Percentiles rank a stretch among this genome's conserved stretches.
Evolutionary conservation across 1,140 invertebrate genomes (phyloP).

Genomic region (Heliconius himera): DNA sequence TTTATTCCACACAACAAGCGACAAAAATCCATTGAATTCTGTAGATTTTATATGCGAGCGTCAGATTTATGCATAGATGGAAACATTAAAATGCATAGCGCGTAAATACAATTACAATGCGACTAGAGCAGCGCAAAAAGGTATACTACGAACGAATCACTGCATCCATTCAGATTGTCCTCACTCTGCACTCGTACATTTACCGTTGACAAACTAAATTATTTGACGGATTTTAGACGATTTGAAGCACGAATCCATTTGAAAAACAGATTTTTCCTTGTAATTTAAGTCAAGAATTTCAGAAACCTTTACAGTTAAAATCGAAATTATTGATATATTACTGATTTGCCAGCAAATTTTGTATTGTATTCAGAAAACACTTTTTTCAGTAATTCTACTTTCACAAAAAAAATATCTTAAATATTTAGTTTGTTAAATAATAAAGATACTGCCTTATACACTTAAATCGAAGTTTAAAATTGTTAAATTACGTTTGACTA

Average conservation of each 20-base stretch:
- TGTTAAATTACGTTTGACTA: no score
- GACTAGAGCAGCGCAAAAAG: conserved; percentile 1
- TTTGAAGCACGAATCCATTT: background rate
- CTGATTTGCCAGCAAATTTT: no score
- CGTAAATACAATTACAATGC: conserved; percentile 11
- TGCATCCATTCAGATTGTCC: background rate
- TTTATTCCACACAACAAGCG: background rate
- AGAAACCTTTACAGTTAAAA: background rate
- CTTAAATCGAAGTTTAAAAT: no score
- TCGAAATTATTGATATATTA: background rate
- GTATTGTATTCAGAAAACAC: no score
- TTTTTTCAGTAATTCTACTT: no score
- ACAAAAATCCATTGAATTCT: background rate
- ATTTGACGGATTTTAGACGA: background rate
- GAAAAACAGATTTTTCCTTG: background rate
- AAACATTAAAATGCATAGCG: conserved; percentile 10
- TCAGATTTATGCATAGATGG: conserved; percentile 10
- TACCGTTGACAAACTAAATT: conserved; percentile 1
- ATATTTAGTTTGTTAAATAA: no score
- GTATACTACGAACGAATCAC: background rate
- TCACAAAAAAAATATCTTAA: no score
- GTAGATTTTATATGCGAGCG: background rate
- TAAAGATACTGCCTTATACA: no score
- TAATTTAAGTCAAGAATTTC: background rate
- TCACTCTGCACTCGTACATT: background rate